Evolutionary conservation across 2,113 vertebrate species (phyloP).

Genomic region (Seriola rivoliana): DNA sequence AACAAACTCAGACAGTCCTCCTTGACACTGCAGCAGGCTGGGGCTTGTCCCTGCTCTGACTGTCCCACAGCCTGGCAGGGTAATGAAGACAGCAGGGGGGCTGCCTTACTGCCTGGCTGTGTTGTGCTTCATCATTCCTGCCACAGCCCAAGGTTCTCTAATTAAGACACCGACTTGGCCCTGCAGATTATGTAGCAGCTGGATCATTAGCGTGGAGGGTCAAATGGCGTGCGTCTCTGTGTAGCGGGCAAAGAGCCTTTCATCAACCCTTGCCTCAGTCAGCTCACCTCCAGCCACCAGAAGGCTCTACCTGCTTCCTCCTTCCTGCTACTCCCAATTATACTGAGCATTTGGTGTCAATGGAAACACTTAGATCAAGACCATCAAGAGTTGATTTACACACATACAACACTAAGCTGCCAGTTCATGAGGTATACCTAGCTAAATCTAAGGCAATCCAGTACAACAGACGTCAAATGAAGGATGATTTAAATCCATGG

Average conservation of each 20-base stretch:
- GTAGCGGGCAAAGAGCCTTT: slow-evolving; percentile 59
- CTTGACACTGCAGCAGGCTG: slow-evolving; percentile 51
- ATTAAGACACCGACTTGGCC: slow-evolving; percentile 72
- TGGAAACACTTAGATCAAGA: slow-evolving; percentile 8
- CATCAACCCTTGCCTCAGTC: slow-evolving; percentile 57
- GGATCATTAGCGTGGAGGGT: slow-evolving; percentile 78
- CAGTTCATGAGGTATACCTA: background rate
- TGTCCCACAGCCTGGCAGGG: slow-evolving; percentile 54
- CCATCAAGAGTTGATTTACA: background rate
- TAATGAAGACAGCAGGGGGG: slow-evolving; percentile 69
- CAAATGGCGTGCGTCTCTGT: slow-evolving; percentile 67
- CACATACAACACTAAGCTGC: background rate
- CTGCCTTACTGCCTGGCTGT: slow-evolving; percentile 43
- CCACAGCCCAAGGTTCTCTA: slow-evolving; percentile 71
- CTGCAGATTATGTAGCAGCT: slow-evolving; percentile 77
- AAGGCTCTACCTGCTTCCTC: slow-evolving; percentile 36
- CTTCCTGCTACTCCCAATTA: slow-evolving; percentile 10
- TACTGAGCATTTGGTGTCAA: background rate
- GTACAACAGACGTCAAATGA: background rate
- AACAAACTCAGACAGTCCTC: slow-evolving; percentile 46
- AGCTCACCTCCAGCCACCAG: slow-evolving; percentile 50
- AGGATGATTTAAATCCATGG: background rate
- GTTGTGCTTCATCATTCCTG: slow-evolving; percentile 69
- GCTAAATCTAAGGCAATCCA: background rate
- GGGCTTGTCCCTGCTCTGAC: slow-evolving; percentile 58